Percentiles rank a stretch among this genome's conserved stretches.
Evolutionary conservation across 2,888 invertebrate genomes (phyloP).

Genomic region (Pecten maximus): DNA sequence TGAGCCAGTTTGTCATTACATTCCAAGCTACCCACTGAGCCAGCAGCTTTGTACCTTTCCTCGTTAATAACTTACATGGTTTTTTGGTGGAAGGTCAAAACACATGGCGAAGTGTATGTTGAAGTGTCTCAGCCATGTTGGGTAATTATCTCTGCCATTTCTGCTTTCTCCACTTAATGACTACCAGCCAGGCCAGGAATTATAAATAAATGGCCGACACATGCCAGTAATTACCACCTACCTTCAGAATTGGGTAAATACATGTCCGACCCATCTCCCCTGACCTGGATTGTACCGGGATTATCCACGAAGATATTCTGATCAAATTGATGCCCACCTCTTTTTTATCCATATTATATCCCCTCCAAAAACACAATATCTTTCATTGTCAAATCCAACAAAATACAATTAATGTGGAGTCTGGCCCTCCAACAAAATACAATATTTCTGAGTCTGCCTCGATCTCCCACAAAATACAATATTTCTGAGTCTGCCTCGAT

Average conservation of each 20-base stretch:
- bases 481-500: neutral
- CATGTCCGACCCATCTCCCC: neutral
- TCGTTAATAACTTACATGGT: neutral
- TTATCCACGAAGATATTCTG: neutral
- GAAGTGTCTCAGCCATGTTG: neutral
- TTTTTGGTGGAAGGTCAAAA: conserved; percentile 1
- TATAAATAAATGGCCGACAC: conserved; percentile 15
- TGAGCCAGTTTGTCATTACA: neutral
- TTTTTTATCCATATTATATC: neutral
- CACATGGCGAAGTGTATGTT: neutral
- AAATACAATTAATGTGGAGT: neutral
- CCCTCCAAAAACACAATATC: neutral
- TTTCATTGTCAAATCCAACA: neutral
- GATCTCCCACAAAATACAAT: neutral
- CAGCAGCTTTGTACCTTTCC: neutral
- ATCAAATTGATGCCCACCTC: neutral
- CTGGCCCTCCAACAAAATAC: neutral
- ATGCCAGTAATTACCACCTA: conserved; percentile 16
- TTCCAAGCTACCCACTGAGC: neutral
- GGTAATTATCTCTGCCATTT: neutral
- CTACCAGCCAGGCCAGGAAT: neutral
- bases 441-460: neutral
- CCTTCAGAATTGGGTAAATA: neutral
- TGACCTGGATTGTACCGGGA: neutral
- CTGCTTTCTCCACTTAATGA: neutral